Evolutionary conservation across 2,888 invertebrate genomes (phyloP).

Genomic region (Phortica okadai): DNA sequence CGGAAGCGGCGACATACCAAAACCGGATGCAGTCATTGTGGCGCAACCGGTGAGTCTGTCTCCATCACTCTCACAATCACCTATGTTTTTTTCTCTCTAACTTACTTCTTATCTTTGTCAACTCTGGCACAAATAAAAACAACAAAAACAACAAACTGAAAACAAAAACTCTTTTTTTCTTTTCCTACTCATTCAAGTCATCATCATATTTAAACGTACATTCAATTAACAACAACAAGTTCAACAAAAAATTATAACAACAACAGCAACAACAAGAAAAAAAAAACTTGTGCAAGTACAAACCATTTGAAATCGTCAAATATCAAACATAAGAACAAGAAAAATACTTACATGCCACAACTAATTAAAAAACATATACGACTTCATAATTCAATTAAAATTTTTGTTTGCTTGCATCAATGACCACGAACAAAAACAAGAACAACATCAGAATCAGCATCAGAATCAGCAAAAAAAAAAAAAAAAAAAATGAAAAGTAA

Average conservation of each 20-base stretch:
- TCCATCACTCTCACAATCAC: slow-evolving; percentile 20
- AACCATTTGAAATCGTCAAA: no score
- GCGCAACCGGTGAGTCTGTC: slow-evolving; percentile 75
- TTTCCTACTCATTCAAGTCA: background rate
- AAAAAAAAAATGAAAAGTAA: background rate
- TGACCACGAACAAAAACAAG: background rate
- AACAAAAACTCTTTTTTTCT: background rate
- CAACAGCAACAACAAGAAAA: background rate
- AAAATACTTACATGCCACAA: background rate
- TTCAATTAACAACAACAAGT: background rate
- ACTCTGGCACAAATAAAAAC: slow-evolving; percentile 30
- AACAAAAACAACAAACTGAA: background rate
- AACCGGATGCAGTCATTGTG: slow-evolving; percentile 75
- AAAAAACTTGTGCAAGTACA: no score
- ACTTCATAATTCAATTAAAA: slow-evolving; percentile 7
- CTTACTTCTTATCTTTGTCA: background rate
- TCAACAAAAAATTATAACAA: background rate
- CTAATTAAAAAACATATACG: slow-evolving; percentile 27
- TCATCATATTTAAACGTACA: background rate
- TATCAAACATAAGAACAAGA: background rate
- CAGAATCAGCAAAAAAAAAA: background rate
- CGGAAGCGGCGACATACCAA: slow-evolving; percentile 66
- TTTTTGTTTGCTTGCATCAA: background rate
- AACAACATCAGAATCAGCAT: background rate
- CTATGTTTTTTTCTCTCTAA: background rate